Evolutionary conservation across 2,797 vertebrate species (phyloP).

Genomic region (Nyctibius grandis): DNA sequence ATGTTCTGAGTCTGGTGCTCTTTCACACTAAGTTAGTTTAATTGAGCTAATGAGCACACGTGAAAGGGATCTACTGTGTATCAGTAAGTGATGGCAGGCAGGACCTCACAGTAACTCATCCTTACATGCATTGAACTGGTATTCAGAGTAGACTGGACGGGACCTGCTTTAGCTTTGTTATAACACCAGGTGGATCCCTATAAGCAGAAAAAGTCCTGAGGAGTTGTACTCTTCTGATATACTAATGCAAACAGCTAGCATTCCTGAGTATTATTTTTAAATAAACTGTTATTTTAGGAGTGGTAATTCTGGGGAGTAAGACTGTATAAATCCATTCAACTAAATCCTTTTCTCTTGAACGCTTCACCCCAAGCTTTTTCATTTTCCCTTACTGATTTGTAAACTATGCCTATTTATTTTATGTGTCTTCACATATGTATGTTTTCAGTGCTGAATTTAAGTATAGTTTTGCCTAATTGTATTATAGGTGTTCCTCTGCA

Average conservation of each 20-base stretch:
- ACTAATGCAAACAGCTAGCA: neutral
- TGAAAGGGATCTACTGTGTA: neutral
- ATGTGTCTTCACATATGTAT: neutral
- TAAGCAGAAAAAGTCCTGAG: neutral
- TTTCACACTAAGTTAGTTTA: neutral
- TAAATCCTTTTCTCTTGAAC: neutral
- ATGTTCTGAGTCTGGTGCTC: neutral
- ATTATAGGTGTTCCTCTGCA: slow-evolving; percentile 92
- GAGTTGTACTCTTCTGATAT: neutral
- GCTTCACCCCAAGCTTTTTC: neutral
- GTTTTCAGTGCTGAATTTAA: neutral
- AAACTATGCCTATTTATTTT: neutral
- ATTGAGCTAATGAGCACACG: neutral
- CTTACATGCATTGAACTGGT: accelerated
- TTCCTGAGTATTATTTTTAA: neutral
- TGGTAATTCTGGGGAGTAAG: neutral
- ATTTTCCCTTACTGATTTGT: neutral
- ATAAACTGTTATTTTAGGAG: neutral
- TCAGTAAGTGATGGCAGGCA: neutral
- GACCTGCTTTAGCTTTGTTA: neutral
- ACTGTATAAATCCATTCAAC: neutral
- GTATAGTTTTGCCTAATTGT: neutral
- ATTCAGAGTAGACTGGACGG: neutral
- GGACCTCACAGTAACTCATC: neutral
- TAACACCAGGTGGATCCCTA: neutral